These are phyloP conservation scores for Trochalopteron elliotii DNA, from an alignment of 2,113 vertebrate species.

Conservation along the genomic window DNA sequence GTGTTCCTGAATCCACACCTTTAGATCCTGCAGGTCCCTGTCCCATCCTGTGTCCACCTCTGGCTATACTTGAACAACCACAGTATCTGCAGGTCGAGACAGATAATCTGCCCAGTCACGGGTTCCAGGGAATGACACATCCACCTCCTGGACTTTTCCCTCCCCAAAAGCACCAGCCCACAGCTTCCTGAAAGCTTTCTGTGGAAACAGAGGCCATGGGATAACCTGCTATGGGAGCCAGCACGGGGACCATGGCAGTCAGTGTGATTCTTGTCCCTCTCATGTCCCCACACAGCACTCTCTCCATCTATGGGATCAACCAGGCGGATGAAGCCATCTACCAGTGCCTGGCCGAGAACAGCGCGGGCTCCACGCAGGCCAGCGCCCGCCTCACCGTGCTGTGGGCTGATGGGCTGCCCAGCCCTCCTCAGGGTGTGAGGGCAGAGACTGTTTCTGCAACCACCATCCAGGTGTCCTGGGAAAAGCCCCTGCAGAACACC, in stretches of 20 bases:
- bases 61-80: background rate
- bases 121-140: background rate
- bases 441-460: conserved; percentile 86
- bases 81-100: background rate
- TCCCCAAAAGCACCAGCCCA: background rate
- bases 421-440: conserved; percentile 82
- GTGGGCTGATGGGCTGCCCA: conserved; percentile 91
- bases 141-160: background rate
- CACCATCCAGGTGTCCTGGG: conserved; percentile 93
- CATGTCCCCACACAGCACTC: conserved; percentile 76
- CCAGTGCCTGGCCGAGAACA: conserved; percentile 97
- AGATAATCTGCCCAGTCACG: background rate
- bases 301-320: conserved; percentile 90
- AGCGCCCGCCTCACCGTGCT: conserved; percentile 94
- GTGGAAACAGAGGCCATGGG: background rate
- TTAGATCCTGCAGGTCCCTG: background rate
- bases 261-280: background rate
- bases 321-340: conserved; percentile 97
- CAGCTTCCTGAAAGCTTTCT: background rate
- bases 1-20: background rate
- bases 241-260: background rate
- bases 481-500: conserved; percentile 87
- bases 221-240: background rate
- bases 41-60: background rate
- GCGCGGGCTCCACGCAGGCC: conserved; percentile 92